Evolutionary conservation across 2,113 vertebrate genomes (phyloP).

Genomic region (Rostratula benghalensis): DNA sequence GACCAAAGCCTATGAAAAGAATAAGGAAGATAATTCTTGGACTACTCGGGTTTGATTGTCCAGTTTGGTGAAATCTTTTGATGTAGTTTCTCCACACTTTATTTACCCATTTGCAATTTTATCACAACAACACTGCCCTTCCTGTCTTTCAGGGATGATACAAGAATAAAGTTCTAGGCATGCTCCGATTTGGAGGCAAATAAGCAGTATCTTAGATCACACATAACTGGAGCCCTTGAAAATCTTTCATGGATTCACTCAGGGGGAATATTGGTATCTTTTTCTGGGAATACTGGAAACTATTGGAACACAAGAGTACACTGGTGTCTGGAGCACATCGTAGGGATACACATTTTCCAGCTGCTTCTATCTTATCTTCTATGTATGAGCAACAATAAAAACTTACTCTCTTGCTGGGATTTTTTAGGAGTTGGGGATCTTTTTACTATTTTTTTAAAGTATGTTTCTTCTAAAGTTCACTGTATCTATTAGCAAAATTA

Average conservation of each 20-base stretch:
- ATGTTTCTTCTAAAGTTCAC: neutral
- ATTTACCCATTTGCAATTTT: neutral
- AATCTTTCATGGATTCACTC: neutral
- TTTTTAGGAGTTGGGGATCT: neutral
- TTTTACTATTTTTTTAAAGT: neutral
- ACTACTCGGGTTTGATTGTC: neutral
- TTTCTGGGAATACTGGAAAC: neutral
- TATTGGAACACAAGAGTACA: neutral
- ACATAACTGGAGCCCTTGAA: neutral
- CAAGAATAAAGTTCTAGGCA: neutral
- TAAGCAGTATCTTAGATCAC: neutral
- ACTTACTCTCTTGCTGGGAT: neutral
- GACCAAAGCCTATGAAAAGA: neutral
- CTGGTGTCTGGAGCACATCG: neutral
- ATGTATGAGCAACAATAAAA: neutral
- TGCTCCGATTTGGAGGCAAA: neutral
- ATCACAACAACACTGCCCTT: neutral
- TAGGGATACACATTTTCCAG: neutral
- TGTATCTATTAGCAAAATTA: neutral
- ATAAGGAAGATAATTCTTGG: neutral
- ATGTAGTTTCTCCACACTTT: neutral
- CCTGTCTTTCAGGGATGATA: neutral
- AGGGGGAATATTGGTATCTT: accelerated
- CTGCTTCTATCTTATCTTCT: neutral
- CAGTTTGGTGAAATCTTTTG: neutral